Base-by-base conservation (phyloP, 2,113 vertebrate genomes). In the Prionailurus bengalensis region DNA sequence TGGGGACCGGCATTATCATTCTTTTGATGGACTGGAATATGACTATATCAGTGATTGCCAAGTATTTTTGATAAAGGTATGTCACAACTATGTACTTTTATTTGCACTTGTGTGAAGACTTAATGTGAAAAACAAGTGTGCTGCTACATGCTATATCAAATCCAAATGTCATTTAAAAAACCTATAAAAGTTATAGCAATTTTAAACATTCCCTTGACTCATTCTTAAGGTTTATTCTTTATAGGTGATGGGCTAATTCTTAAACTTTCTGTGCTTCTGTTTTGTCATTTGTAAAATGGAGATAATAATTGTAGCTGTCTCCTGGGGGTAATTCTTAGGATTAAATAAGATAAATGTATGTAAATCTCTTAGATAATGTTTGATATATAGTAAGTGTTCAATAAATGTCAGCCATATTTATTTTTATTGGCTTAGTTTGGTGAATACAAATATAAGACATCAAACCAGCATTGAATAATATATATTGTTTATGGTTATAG, bases 11-110 rank as follows among this genome's bases (percentile, higher is more conserved):
- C 99, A 99, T 97, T 99, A 99, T 97, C 99, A 99, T 93, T 99
- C 99, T 66, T 99, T 99, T 94, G 99, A 99, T 14, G 99, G 99
- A 13, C 89, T 99, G 65, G 99, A 99, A 95, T 99, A 99, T 94
- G 99, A 99, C 97, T 99, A 99, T 95, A 98, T 99, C 98, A 99
- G 99, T 91, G 99, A 99, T 98, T 99, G 99, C 97, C 99, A 99
- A 97, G 99, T 99, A 88, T 99, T 99, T 95, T 98, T 99, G 96
- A 98, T 99, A 83, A 99, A 99, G 99, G 99, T 99, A 99, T 92
- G 98, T 94, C 53, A 95, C 5, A 4, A 58, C 33, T 95, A 13
- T 17, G 97, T 39, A 3, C 48, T 53, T 23, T 7, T 84, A 51
- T 84, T 95, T 96, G 53, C 27, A 80, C 16, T 94, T 84, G 19